Conservation (phyloP, 2,113 vertebrate genomes). For the Antennarius striatus region DNA sequence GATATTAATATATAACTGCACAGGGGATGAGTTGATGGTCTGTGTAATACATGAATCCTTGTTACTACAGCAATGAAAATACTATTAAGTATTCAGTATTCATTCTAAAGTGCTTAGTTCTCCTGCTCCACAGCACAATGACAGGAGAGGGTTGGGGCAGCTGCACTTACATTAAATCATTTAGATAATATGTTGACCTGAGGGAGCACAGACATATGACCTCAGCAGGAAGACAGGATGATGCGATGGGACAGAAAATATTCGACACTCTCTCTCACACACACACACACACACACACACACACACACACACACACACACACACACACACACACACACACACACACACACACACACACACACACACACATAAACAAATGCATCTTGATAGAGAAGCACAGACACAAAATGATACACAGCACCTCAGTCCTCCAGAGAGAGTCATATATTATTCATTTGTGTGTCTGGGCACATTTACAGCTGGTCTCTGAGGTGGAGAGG, state of each 20-base stretch:
- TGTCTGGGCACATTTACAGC: constrained; percentile 29
- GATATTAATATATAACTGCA: neutral
- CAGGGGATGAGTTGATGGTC: constrained; percentile 8
- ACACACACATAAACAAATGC: no score
- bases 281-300: neutral
- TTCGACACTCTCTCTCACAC: neutral
- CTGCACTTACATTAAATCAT: constrained; percentile 67
- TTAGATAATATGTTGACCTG: constrained; percentile 70
- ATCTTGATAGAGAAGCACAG: neutral
- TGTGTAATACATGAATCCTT: constrained; percentile 18
- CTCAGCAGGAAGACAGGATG: constrained; percentile 50
- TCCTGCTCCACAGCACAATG: constrained; percentile 38
- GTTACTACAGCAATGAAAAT: constrained; percentile 26
- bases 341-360: no score
- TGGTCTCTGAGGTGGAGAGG: constrained; percentile 24
- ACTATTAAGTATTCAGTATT: constrained; percentile 39
- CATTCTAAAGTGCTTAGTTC: constrained; percentile 35
- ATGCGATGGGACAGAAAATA: constrained; percentile 53
- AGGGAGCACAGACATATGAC: constrained; percentile 45
- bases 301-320: neutral
- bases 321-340: neutral
- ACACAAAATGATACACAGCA: neutral
- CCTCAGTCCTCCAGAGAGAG: constrained; percentile 30
- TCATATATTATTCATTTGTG: constrained; percentile 47
- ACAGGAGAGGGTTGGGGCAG: constrained; percentile 48